Base-by-base conservation (phyloP, 2,888 invertebrate species). In the Apotomis turbidana region DNA sequence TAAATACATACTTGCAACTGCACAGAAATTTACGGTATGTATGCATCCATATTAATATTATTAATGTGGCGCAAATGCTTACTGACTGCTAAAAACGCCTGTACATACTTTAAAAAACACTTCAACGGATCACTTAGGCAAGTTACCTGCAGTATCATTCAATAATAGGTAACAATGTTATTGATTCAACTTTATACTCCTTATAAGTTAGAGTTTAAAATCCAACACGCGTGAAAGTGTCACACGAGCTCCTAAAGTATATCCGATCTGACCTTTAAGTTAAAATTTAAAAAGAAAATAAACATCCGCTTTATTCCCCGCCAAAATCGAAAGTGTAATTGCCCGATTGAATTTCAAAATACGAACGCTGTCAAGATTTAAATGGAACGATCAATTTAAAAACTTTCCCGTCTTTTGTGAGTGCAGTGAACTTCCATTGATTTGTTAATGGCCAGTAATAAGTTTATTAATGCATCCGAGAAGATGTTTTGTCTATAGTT, bases 311-410 rank as follows among this genome's bases (percentile, higher is more conserved):
- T 58, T 44, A 68, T 72, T 72, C 63, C 27, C 68, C 63, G 72
- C 74, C 68, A 73, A 75, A 78, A 75, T 61, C 73, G 77, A 77
- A 76, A 76, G 76, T 75, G 74, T 68, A 74, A 79, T 74, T 77
- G 78, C 70, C 77, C 76, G 78, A 78, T 79, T 76, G 75, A 75
- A 79, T 80, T 80, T 78, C 75, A 79, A 78, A 81, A 79, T 74
- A 75, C 72, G 76, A 77, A 78, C 70, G 74, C 78, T 77, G 79
- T 78, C 78, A 78, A 74, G 69, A 64, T 73, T 73, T 70, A 78
- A 82, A 80, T 80, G 78, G 77, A 77, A 75, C 77, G 74, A 81
- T 81, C 77, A 78, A 80, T 82, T 75, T 78, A 74, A 78, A 76
- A 78, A 77, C 77, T 80, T 81, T 81, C 78, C 74, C 79, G 78